Evolutionary conservation across 1,140 invertebrate species (phyloP).

Genomic region (Vanessa tameamea): DNA sequence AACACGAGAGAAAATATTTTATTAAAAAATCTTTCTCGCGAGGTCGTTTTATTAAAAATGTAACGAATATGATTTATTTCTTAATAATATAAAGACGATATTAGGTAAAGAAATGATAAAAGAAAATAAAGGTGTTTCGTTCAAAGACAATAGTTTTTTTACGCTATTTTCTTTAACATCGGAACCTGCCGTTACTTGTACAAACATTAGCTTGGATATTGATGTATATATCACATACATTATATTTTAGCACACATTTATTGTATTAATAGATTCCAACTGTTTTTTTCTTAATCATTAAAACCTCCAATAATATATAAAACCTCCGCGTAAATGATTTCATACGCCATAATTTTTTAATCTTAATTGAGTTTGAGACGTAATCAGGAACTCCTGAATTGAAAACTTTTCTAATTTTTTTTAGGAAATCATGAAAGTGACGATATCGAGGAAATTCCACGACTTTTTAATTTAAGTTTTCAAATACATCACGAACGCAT

Average conservation of each 20-base stretch:
- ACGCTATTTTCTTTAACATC: constrained; percentile 34
- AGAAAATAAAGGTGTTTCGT: constrained; percentile 22
- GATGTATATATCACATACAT: neutral
- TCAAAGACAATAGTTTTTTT: constrained; percentile 31
- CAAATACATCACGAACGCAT: constrained; percentile 32
- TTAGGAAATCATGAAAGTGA: neutral
- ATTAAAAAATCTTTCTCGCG: neutral
- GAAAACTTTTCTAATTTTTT: neutral
- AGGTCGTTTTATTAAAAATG: neutral
- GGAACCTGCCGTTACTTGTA: constrained; percentile 48
- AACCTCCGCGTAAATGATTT: neutral
- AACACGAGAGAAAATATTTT: neutral
- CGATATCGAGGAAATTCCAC: constrained; percentile 5
- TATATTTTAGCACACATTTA: too few species aligned
- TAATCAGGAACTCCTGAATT: neutral
- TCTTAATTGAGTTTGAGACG: neutral
- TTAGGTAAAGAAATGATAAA: constrained; percentile 17
- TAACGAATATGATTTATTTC: neutral
- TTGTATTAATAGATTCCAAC: too few species aligned
- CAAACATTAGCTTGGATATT: constrained; percentile 45
- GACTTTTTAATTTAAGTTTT: constrained; percentile 36
- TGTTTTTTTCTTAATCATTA: too few species aligned
- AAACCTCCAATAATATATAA: neutral
- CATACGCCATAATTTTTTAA: neutral
- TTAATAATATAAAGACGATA: constrained; percentile 4